Conservation (phyloP, 2,797 vertebrate species). For the Pseudochirops cupreus region DNA sequence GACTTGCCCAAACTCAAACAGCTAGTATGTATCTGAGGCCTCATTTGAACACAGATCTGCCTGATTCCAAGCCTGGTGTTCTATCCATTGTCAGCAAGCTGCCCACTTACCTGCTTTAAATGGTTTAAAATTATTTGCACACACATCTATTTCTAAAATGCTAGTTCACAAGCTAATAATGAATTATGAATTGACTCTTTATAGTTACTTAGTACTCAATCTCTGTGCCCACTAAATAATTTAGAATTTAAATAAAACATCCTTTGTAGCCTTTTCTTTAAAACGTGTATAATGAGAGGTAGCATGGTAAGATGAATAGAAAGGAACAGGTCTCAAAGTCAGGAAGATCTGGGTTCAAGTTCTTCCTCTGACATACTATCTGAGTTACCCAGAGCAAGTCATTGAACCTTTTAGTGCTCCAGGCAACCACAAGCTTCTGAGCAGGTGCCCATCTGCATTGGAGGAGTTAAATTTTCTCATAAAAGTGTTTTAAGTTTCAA, state of each 20-base stretch:
- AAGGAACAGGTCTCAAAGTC: neutral
- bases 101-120: neutral
- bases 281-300: neutral
- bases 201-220: conserved; percentile 10
- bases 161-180: conserved; percentile 22
- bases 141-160: conserved; percentile 6
- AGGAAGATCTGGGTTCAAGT: neutral
- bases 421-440: neutral
- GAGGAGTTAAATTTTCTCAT: neutral
- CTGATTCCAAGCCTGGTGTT: neutral
- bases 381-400: neutral
- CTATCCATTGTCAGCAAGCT: neutral
- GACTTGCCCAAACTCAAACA: neutral
- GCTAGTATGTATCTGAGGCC: neutral
- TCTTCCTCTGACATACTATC: neutral
- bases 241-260: conserved; percentile 38
- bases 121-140: neutral
- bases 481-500: neutral
- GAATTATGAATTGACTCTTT: conserved; percentile 50
- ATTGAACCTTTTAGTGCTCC: neutral
- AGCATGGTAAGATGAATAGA: neutral
- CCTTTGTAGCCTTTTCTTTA: conserved; percentile 19
- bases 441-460: neutral
- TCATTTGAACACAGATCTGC: neutral
- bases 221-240: conserved; percentile 13